These are phyloP conservation scores for Stomorhina lunata DNA, from an alignment of 2,888 invertebrate genomes.

Conservation along the genomic window DNA sequence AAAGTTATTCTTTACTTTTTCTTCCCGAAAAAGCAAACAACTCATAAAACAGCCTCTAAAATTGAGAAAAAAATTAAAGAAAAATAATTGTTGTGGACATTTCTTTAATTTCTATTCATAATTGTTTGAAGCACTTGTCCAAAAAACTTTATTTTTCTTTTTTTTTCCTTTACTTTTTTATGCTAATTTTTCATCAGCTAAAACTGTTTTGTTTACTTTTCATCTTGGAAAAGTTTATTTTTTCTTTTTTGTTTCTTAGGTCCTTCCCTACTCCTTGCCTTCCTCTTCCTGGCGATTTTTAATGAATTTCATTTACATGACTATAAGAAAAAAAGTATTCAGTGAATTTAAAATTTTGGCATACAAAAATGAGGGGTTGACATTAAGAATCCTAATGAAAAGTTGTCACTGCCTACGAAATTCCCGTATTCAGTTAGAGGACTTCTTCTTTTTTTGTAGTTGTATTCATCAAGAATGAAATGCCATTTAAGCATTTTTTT, in stretches of 20 bases:
- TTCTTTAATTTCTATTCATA: constrained; percentile 9
- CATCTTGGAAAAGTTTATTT: constrained; percentile 4
- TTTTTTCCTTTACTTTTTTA: constrained; percentile 22
- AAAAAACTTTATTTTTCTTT: neutral
- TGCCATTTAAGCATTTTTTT: constrained; percentile 45
- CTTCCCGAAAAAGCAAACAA: too few species aligned
- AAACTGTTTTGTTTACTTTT: constrained; percentile 42
- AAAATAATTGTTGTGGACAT: neutral
- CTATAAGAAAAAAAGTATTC: constrained; percentile 23
- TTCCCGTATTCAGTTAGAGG: too few species aligned
- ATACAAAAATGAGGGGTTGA: constrained; percentile 25
- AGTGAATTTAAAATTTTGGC: neutral
- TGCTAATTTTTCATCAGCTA: constrained; percentile 28
- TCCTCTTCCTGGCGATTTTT: neutral
- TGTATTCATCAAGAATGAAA: constrained; percentile 27
- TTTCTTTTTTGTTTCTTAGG: neutral
- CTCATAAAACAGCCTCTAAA: too few species aligned
- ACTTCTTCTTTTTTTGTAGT: neutral
- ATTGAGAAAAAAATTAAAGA: neutral
- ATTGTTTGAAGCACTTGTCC: neutral
- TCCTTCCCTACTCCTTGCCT: neutral
- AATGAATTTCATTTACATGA: constrained; percentile 54
- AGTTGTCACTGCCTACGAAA: neutral
- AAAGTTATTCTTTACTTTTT: too few species aligned
- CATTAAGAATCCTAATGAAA: constrained; percentile 49